Conservation (phyloP, 92 coral and sea anemone species). For the Porites evermanni region DNA sequence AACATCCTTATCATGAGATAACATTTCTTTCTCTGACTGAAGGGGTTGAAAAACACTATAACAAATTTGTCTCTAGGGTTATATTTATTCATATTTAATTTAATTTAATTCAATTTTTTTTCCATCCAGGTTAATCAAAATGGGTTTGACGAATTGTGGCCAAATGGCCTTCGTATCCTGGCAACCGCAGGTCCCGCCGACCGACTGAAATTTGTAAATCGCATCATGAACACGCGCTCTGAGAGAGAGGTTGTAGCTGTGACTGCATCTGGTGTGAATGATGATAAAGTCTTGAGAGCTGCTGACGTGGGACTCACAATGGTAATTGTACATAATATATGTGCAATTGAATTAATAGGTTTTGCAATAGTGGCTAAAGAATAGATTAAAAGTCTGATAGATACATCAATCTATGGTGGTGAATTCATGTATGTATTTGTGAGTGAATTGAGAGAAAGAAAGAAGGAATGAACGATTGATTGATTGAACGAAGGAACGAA, state of each 20-base stretch:
- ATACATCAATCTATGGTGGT: too few relatives aligned
- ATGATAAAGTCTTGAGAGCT: slow-evolving; percentile 69
- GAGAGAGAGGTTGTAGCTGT: slow-evolving; percentile 86
- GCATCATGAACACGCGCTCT: slow-evolving; percentile 55
- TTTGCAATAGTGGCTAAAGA: too few relatives aligned
- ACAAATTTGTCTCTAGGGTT: too few relatives aligned
- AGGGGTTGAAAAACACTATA: too few relatives aligned
- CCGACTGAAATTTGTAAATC: slow-evolving; percentile 59
- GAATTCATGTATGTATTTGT: too few relatives aligned
- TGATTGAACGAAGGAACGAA: neutral
- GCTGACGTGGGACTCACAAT: slow-evolving; percentile 90
- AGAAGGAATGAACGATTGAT: neutral
- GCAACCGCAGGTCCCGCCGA: slow-evolving; percentile 77
- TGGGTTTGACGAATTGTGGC: slow-evolving; percentile 83
- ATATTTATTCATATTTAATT: neutral
- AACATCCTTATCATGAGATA: neutral
- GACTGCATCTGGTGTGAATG: slow-evolving; percentile 87
- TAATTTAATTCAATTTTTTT: neutral
- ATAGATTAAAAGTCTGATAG: too few relatives aligned
- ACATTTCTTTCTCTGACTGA: neutral
- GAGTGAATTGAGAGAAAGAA: too few relatives aligned
- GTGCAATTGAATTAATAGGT: neutral
- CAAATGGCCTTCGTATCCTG: slow-evolving; percentile 73
- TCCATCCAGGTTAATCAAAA: slow-evolving; percentile 41
- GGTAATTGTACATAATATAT: slow-evolving; percentile 48